These are phyloP conservation scores for Pardosa pseudoannulata DNA, from an alignment of 2,888 invertebrate genomes.

Conservation along the genomic window DNA sequence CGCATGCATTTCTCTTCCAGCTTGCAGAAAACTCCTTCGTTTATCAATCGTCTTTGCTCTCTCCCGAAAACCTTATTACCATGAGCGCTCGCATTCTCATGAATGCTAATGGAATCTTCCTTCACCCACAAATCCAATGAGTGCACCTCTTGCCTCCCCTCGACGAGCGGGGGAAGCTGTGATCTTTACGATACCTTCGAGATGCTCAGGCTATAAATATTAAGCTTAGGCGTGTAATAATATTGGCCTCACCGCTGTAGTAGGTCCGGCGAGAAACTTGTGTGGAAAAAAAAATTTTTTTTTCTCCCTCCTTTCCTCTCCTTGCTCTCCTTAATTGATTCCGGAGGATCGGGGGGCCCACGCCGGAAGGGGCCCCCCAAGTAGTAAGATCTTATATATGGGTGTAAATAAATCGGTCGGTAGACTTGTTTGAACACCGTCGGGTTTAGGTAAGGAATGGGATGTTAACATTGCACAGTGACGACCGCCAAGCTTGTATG, in stretches of 20 bases:
- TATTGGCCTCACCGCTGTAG: constrained; percentile 56
- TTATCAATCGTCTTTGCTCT: constrained; percentile 32
- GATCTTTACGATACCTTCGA: constrained; percentile 70
- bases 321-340: constrained; percentile 43
- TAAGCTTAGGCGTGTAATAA: constrained; percentile 68
- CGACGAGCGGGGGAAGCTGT: constrained; percentile 11
- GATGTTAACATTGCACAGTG: constrained; percentile 42
- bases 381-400: constrained; percentile 18
- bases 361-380: constrained; percentile 55
- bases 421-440: constrained; percentile 37
- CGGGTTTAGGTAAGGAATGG: constrained; percentile 44
- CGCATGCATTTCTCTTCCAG: not conserved
- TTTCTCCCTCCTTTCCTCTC: constrained; percentile 11
- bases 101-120: constrained; percentile 71
- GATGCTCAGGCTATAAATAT: constrained; percentile 65
- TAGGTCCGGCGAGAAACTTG: constrained; percentile 46
- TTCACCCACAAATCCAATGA: constrained; percentile 62
- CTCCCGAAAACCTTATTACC: constrained; percentile 60
- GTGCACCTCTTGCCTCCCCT: constrained; percentile 33
- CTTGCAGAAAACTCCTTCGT: constrained; percentile 5
- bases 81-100: constrained; percentile 68
- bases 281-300: constrained; percentile 14
- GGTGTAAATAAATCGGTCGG: constrained; percentile 64
- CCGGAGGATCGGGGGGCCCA: constrained; percentile 18
- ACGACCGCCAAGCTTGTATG: not conserved